Conservation (phyloP, 2,888 invertebrate genomes). For the Carterocephalus palaemon region DNA sequence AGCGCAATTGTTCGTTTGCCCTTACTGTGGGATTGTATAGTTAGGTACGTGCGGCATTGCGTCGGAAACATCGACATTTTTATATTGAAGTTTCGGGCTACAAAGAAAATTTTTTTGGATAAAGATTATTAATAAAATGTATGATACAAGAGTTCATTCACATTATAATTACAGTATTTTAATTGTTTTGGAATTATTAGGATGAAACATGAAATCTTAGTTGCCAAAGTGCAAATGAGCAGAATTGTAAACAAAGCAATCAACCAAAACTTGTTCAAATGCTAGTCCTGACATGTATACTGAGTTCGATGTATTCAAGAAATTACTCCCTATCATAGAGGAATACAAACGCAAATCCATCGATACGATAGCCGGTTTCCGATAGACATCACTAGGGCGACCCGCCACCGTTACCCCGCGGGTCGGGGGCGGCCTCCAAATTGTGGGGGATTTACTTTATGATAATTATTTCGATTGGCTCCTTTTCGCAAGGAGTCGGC, state of each 20-base stretch:
- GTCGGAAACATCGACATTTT: conserved; percentile 4
- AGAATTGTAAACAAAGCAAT: too few species aligned
- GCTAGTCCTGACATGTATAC: too few species aligned
- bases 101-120: background rate
- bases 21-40: conserved; percentile 34
- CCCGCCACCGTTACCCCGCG: conserved; percentile 62
- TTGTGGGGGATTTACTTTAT: conserved; percentile 76
- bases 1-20: conserved; percentile 57
- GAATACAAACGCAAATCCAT: conserved; percentile 12
- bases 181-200: too few species aligned
- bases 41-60: background rate
- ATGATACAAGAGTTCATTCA: too few species aligned
- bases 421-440: conserved; percentile 53
- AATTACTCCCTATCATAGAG: conserved; percentile 7
- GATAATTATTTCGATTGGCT: conserved; percentile 77
- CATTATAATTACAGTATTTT: too few species aligned
- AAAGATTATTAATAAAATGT: too few species aligned
- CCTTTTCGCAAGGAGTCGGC: conserved; percentile 62
- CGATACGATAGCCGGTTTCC: conserved; percentile 31
- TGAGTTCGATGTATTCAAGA: too few species aligned
- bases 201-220: too few species aligned
- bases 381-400: conserved; percentile 55
- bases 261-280: too few species aligned
- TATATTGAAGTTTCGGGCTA: background rate
- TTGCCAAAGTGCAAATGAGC: too few species aligned